phyloP scores from a whole-genome alignment of 2,797 vertebrate species.

The Onychomys leucogaster region DNA sequence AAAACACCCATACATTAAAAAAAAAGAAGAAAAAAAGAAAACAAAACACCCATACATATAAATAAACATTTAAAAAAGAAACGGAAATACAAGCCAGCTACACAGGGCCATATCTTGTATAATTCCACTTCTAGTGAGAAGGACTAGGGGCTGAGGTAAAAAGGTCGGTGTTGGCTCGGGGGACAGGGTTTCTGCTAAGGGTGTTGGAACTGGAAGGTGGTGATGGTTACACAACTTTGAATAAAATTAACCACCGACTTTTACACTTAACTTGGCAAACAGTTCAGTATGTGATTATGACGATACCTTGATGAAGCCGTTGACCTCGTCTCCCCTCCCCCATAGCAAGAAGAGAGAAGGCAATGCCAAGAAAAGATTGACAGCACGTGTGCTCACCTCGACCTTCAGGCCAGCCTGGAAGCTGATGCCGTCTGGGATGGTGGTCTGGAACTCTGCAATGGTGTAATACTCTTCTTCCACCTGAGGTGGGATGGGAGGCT shows the following conservation, averaged over 20 bases:
- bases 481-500: slow-evolving; percentile 95
- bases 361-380: background rate
- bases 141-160: background rate
- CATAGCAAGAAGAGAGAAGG: background rate
- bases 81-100: background rate
- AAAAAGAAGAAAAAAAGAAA: background rate
- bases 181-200: background rate
- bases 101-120: background rate
- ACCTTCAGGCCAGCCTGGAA: slow-evolving; percentile 98
- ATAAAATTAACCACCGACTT: background rate
- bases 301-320: background rate
- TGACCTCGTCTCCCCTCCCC: background rate
- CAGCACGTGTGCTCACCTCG: slow-evolving; percentile 89
- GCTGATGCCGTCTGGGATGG: slow-evolving; percentile 98
- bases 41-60: background rate
- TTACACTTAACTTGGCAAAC: background rate
- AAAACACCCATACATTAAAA: background rate
- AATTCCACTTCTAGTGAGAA: background rate
- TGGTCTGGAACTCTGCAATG: slow-evolving; percentile 99
- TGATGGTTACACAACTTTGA: background rate
- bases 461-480: slow-evolving; percentile 99
- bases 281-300: background rate
- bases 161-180: background rate
- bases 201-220: background rate
- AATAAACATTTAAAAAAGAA: background rate